Conservation (phyloP, 2,113 vertebrate genomes). For the Phyllostomus discolor region DNA sequence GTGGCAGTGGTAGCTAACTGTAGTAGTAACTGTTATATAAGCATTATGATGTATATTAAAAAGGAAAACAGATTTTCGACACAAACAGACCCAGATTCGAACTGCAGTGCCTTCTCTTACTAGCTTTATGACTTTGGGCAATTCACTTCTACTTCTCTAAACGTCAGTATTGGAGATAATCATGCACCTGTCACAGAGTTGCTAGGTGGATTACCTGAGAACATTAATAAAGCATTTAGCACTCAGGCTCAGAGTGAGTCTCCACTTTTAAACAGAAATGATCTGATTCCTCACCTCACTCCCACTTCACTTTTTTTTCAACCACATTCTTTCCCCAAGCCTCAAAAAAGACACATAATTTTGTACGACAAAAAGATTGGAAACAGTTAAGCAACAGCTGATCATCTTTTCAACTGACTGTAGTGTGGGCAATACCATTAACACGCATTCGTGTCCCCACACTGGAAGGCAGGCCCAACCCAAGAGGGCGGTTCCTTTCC, state of each 20-base stretch:
- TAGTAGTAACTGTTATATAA: not conserved
- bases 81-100: not conserved
- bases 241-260: not conserved
- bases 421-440: not conserved
- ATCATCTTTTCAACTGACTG: not conserved
- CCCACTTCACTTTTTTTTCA: not conserved
- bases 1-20: not conserved
- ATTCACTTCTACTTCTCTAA: not conserved
- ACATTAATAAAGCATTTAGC: constrained; percentile 31
- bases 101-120: not conserved
- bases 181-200: not conserved
- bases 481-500: constrained; percentile 13
- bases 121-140: not conserved
- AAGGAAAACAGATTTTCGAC: not conserved
- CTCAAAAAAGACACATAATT: not conserved
- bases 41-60: not conserved
- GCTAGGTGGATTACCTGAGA: not conserved
- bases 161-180: not conserved
- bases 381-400: not conserved
- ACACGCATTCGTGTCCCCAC: not conserved
- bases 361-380: not conserved
- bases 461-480: not conserved
- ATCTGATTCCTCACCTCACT: constrained; percentile 28
- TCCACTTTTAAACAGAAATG: constrained; percentile 4
- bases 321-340: not conserved